phyloP scores from a whole-genome alignment of 2,797 vertebrate genomes.

The Falco columbarius region DNA sequence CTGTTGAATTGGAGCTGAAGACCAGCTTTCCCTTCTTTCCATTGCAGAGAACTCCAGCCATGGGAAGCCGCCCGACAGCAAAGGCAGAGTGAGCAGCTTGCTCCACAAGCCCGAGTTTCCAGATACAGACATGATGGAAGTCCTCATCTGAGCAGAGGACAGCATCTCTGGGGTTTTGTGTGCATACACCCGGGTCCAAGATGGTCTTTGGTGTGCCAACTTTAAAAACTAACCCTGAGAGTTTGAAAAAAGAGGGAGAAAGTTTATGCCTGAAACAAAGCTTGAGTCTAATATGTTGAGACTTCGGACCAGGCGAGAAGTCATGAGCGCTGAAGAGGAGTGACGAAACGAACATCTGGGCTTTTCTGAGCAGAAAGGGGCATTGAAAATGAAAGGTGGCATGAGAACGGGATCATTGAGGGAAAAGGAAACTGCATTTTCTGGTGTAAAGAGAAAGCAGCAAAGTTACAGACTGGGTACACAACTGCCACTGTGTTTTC shows the following conservation, averaged over 20 bases:
- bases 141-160: conserved; percentile 77
- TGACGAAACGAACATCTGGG: not conserved
- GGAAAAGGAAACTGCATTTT: conserved; percentile 31
- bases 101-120: conserved; percentile 80
- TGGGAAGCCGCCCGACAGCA: conserved; percentile 72
- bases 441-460: conserved; percentile 8
- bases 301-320: not conserved
- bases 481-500: not conserved
- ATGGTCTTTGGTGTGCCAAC: not conserved
- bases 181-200: not conserved
- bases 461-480: not conserved
- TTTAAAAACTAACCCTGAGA: conserved; percentile 18
- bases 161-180: not conserved
- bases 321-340: not conserved
- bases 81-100: conserved; percentile 73
- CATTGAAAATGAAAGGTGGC: not conserved
- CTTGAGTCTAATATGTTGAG: not conserved
- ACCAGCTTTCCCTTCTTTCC: not conserved
- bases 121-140: conserved; percentile 82
- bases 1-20: not conserved
- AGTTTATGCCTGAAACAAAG: not conserved
- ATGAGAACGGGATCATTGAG: not conserved
- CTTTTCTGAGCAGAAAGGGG: not conserved
- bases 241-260: conserved; percentile 13
- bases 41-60: conserved; percentile 74